Evolutionary conservation across 2,113 vertebrate species (phyloP).

Genomic region (Bubo bubo): DNA sequence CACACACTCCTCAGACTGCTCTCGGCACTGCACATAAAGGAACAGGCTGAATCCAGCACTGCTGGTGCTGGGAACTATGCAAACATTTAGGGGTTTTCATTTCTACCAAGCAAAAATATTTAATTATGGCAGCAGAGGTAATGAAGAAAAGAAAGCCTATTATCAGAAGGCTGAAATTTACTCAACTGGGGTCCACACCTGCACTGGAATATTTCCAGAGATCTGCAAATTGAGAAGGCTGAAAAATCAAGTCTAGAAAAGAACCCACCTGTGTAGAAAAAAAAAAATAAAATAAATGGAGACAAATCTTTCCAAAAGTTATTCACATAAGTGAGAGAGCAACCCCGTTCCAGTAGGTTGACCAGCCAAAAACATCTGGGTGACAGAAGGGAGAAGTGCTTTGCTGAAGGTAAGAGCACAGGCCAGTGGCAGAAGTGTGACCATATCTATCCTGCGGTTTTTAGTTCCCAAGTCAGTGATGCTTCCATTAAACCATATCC

Average conservation of each 20-base stretch:
- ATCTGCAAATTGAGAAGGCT: not conserved
- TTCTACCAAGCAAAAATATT: not conserved
- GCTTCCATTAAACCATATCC: not conserved
- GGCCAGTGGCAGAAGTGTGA: not conserved
- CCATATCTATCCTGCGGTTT: not conserved
- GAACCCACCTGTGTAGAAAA: not conserved
- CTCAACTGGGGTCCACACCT: slow-evolving; percentile 19
- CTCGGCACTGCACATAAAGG: not conserved
- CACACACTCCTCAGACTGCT: not conserved
- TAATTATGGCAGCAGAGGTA: slow-evolving; percentile 37
- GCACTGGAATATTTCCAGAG: slow-evolving; percentile 5
- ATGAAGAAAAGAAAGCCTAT: slow-evolving; percentile 5
- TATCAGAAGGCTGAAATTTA: slow-evolving; percentile 35
- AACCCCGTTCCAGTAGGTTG: not conserved
- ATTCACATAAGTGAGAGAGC: not conserved
- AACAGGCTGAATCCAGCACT: not conserved
- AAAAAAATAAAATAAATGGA: not conserved
- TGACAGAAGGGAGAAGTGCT: not conserved
- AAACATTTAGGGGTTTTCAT: not conserved
- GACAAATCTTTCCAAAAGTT: not conserved
- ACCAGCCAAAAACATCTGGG: not conserved
- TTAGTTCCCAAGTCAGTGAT: not conserved
- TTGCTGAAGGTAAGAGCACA: not conserved
- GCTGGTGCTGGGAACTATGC: not conserved
- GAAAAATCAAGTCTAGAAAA: not conserved